phyloP scores from a whole-genome alignment of 2,888 invertebrate genomes.

The Coelogynopora nodosa region DNA sequence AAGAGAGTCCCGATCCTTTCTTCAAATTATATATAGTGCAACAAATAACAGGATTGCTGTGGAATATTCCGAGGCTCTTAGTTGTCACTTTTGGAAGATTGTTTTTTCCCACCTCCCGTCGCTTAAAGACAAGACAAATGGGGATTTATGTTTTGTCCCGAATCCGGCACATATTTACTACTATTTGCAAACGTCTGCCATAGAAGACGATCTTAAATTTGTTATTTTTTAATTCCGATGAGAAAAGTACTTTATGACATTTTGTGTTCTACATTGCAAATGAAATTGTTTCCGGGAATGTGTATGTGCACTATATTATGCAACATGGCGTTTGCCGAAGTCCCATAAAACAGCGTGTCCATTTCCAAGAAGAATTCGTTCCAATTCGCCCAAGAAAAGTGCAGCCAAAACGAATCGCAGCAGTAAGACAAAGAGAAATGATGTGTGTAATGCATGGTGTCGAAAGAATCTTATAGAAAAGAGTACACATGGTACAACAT shows the following conservation, averaged over 20 bases:
- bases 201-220: neutral
- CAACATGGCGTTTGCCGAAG: neutral
- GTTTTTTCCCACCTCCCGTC: constrained; percentile 4
- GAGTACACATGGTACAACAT: neutral
- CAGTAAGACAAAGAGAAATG: neutral
- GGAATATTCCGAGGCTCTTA: neutral
- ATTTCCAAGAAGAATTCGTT: neutral
- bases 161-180: neutral
- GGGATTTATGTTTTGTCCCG: neutral
- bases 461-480: neutral
- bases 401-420: constrained; percentile 8
- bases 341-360: neutral
- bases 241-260: neutral
- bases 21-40: neutral
- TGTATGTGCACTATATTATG: neutral
- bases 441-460: neutral
- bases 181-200: neutral
- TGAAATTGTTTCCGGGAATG: neutral
- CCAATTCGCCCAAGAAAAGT: neutral
- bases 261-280: neutral
- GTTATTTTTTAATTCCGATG: neutral
- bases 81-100: neutral
- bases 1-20: neutral
- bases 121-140: constrained; percentile 16
- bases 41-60: neutral